phyloP scores from a whole-genome alignment of 1,140 invertebrate species.

The Aricia agestis region DNA sequence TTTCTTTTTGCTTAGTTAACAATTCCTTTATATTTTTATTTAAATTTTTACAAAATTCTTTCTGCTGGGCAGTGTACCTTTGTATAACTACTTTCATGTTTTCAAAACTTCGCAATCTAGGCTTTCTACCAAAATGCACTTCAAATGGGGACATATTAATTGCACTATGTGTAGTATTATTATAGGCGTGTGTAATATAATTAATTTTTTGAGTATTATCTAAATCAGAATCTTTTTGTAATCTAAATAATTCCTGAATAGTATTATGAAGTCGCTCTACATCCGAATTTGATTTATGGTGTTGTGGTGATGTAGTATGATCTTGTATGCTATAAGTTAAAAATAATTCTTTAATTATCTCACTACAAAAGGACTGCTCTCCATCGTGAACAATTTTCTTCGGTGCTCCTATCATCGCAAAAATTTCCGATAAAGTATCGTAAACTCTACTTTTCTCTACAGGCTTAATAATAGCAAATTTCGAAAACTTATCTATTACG shows the following conservation, averaged over 20 bases:
- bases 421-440: constrained; percentile 16
- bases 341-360: constrained; percentile 22
- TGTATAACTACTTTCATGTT: constrained; percentile 24
- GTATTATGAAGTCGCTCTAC: constrained; percentile 29
- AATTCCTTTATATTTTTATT: constrained; percentile 25
- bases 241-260: constrained; percentile 26
- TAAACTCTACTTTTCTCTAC: constrained; percentile 20
- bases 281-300: constrained; percentile 30
- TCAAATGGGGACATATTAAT: no score
- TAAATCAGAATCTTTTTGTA: constrained; percentile 27
- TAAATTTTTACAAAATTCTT: constrained; percentile 22
- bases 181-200: constrained; percentile 26
- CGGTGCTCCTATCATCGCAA: constrained; percentile 22
- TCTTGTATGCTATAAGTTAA: constrained; percentile 23
- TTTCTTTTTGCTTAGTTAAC: constrained; percentile 20
- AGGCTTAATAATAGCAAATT: constrained; percentile 17
- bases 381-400: constrained; percentile 30
- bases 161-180: constrained; percentile 28
- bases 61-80: constrained; percentile 24
- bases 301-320: constrained; percentile 27
- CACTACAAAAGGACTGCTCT: constrained; percentile 30
- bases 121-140: constrained; percentile 30
- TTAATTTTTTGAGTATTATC: constrained; percentile 27
- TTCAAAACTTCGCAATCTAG: constrained; percentile 23
- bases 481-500: constrained; percentile 18